Evolutionary conservation across 2,797 vertebrate genomes (phyloP).

Genomic region (Mus minutoides): DNA sequence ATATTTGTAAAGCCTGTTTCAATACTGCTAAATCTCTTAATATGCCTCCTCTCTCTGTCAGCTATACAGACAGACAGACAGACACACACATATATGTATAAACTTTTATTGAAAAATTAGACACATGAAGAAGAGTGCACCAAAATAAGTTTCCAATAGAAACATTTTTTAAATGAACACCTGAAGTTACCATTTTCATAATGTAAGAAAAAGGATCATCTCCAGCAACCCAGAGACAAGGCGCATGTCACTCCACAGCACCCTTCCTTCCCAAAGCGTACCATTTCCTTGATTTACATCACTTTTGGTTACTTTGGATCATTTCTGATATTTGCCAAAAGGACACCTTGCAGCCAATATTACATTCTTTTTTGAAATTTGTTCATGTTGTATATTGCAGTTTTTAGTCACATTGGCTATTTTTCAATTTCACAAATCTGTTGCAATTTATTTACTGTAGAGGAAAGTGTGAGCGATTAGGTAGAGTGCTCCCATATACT

Average conservation of each 20-base stretch:
- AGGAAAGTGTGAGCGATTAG: neutral
- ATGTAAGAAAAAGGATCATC: neutral
- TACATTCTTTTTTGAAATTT: neutral
- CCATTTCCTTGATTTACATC: neutral
- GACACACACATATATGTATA: neutral
- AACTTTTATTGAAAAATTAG: conserved; percentile 66
- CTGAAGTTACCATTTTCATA: neutral
- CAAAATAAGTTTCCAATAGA: neutral
- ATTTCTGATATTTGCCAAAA: neutral
- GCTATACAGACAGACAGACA: neutral
- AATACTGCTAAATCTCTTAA: conserved; percentile 50
- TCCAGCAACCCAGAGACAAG: neutral
- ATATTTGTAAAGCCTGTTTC: conserved; percentile 66
- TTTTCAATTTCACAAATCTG: conserved; percentile 1
- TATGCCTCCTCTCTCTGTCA: neutral
- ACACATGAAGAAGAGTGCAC: neutral
- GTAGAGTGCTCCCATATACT: neutral
- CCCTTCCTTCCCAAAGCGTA: neutral
- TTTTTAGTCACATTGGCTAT: neutral
- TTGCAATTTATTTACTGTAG: neutral
- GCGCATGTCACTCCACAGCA: neutral
- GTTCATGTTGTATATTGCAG: neutral
- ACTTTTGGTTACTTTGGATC: neutral
- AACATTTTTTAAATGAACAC: neutral
- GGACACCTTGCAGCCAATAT: neutral